These are phyloP conservation scores for Monochamus saltuarius DNA, from an alignment of 1,140 invertebrate species.

Conservation along the genomic window DNA sequence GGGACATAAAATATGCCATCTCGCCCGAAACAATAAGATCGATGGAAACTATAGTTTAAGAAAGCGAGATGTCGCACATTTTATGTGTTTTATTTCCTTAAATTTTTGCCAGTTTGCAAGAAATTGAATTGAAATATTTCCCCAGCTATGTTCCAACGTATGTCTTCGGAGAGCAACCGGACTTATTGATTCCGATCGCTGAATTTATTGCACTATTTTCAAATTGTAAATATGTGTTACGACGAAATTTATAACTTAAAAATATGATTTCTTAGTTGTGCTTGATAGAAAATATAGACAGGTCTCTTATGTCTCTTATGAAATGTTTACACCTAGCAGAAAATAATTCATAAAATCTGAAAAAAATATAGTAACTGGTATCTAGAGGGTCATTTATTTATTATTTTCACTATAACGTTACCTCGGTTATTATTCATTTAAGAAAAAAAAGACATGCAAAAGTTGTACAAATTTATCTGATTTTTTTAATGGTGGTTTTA, in stretches of 20 bases:
- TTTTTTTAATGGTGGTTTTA: too few species aligned
- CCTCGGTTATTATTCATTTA: too few species aligned
- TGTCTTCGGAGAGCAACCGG: slow-evolving; percentile 9
- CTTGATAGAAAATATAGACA: too few species aligned
- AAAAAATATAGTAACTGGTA: too few species aligned
- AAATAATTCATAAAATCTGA: too few species aligned
- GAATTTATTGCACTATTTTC: slow-evolving; percentile 15
- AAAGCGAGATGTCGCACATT: background rate
- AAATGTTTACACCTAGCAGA: too few species aligned
- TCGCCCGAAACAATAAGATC: background rate
- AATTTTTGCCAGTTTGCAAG: slow-evolving; percentile 12
- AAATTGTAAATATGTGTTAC: slow-evolving; percentile 15
- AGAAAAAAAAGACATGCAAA: too few species aligned
- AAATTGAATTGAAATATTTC: slow-evolving; percentile 17
- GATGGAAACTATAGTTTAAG: slow-evolving; percentile 5
- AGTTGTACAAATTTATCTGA: too few species aligned
- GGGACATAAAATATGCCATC: slow-evolving; percentile 10
- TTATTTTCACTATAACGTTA: too few species aligned
- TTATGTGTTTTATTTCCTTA: slow-evolving; percentile 7
- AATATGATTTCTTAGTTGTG: too few species aligned
- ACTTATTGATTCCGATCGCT: slow-evolving; percentile 5
- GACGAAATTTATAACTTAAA: background rate
- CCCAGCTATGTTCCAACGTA: background rate
- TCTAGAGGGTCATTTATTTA: too few species aligned
- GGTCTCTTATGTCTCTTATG: too few species aligned